These are phyloP conservation scores for Pristionchus arcanus DNA, from an alignment of 2,888 invertebrate genomes.

Conservation along the genomic window DNA sequence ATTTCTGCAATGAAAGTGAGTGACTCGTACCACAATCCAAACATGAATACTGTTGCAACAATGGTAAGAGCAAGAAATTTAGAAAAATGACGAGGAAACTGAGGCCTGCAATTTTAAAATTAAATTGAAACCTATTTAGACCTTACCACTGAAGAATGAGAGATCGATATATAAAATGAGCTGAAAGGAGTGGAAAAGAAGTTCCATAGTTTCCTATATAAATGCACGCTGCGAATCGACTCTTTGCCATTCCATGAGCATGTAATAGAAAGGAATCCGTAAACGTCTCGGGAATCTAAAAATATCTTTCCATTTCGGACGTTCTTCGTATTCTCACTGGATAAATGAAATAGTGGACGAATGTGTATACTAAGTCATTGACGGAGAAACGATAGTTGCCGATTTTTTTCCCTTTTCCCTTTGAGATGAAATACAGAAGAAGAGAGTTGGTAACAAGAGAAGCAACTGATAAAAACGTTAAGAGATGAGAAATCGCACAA, in stretches of 20 bases:
- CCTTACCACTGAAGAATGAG: background rate
- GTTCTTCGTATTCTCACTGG: background rate
- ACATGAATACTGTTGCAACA: background rate
- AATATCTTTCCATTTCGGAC: background rate
- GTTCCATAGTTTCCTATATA: conserved; percentile 30
- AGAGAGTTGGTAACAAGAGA: background rate
- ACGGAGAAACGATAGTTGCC: conserved; percentile 30
- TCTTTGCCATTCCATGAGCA: background rate
- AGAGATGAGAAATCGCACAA: too few species aligned
- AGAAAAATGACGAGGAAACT: background rate
- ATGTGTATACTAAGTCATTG: conserved; percentile 10
- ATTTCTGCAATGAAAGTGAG: background rate
- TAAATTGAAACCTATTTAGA: background rate
- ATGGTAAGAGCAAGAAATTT: background rate
- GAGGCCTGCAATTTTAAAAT: background rate
- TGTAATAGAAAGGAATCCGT: background rate
- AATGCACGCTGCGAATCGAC: background rate
- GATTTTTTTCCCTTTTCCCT: conserved; percentile 1
- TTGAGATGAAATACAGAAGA: background rate
- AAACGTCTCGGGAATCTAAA: conserved; percentile 40
- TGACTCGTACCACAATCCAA: background rate
- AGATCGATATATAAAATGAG: conserved; percentile 28
- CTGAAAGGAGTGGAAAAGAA: background rate
- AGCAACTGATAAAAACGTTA: background rate
- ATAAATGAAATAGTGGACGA: background rate